These are phyloP conservation scores for Syngnathus scovelli DNA, from an alignment of 2,113 vertebrate species.

Conservation along the genomic window DNA sequence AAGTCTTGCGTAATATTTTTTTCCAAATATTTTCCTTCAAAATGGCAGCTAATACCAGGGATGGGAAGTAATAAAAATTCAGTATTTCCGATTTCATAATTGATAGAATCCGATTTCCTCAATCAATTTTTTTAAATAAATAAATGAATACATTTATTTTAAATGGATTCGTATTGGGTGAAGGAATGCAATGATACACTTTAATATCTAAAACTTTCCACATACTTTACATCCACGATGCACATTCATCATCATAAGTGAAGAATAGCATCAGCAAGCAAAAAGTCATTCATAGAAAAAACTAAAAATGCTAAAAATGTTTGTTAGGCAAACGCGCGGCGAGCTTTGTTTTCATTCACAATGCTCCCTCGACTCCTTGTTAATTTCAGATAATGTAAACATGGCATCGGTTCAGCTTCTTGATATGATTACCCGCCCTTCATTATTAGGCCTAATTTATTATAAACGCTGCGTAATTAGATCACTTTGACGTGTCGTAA, in stretches of 20 bases:
- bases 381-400: constrained; percentile 41
- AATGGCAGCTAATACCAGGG: not conserved
- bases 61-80: no score
- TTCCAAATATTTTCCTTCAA: not conserved
- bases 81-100: no score
- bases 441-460: constrained; percentile 46
- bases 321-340: constrained; percentile 7
- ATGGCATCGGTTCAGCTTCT: constrained; percentile 21
- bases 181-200: not conserved
- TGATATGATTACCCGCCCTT: constrained; percentile 39
- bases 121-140: not conserved
- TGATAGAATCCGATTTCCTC: no score
- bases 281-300: not conserved
- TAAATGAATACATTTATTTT: no score
- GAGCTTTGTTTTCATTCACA: constrained; percentile 6
- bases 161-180: not conserved
- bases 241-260: not conserved
- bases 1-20: not conserved
- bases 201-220: not conserved
- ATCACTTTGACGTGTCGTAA: constrained; percentile 33
- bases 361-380: constrained; percentile 29
- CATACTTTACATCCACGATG: not conserved
- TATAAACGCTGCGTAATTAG: constrained; percentile 43
- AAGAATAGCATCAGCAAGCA: not conserved
- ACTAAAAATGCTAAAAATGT: constrained; percentile 8